Evolutionary conservation across 2,888 invertebrate species (phyloP).

Genomic region (Acholoe squamosa): DNA sequence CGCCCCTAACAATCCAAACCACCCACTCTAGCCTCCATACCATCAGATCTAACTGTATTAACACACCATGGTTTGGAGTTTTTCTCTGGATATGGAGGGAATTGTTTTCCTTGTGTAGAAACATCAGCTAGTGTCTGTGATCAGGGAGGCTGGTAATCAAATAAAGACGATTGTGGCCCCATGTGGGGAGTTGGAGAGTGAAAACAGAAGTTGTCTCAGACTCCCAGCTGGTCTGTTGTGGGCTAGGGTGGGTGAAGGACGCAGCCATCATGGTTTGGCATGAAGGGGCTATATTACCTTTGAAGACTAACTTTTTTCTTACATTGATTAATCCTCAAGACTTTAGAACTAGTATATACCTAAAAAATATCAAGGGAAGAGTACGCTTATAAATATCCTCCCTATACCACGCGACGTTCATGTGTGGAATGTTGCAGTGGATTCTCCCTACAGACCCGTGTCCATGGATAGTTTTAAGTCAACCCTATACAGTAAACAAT

Average conservation of each 20-base stretch:
- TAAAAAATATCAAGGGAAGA: too few relatives aligned
- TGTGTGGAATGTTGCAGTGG: background rate
- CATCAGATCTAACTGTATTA: constrained; percentile 8
- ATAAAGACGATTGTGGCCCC: constrained; percentile 31
- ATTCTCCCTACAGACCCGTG: too few relatives aligned
- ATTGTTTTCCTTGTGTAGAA: background rate
- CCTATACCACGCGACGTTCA: too few relatives aligned
- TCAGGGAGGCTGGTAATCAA: background rate
- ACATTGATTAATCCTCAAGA: too few relatives aligned
- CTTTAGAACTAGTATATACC: too few relatives aligned
- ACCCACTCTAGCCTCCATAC: background rate
- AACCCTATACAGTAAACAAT: too few relatives aligned
- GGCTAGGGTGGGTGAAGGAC: background rate
- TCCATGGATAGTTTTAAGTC: too few relatives aligned
- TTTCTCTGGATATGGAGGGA: background rate
- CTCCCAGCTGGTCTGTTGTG: background rate
- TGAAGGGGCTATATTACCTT: too few relatives aligned
- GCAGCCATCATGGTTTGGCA: too few relatives aligned
- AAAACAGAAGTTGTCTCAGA: background rate
- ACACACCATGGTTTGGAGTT: background rate
- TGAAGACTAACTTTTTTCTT: too few relatives aligned
- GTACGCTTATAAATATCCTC: too few relatives aligned
- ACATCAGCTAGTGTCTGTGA: background rate
- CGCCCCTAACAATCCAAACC: background rate
- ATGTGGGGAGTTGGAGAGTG: background rate